These are phyloP conservation scores for Thereva unica DNA, from an alignment of 2,888 invertebrate genomes.

Conservation along the genomic window DNA sequence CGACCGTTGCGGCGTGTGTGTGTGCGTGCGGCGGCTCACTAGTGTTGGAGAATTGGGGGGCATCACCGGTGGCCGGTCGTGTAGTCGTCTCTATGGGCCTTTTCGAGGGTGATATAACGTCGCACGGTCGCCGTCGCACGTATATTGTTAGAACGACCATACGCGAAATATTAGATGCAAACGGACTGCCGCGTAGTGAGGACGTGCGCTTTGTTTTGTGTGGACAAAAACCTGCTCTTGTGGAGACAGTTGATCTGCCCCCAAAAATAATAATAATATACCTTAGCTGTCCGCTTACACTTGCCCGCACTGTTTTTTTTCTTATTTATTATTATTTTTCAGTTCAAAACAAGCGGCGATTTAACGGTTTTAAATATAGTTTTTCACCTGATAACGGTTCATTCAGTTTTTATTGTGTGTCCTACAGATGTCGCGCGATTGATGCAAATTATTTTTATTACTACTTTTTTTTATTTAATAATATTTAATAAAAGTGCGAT, in stretches of 20 bases:
- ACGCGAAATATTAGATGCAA: constrained; percentile 59
- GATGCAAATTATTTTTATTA: too few relatives aligned
- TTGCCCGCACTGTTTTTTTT: too few relatives aligned
- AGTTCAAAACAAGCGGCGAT: too few relatives aligned
- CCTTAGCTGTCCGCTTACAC: too few relatives aligned
- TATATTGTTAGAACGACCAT: constrained; percentile 51
- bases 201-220: constrained; percentile 49
- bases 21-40: constrained; percentile 1
- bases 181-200: constrained; percentile 58
- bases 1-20: constrained; percentile 25
- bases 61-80: constrained; percentile 38
- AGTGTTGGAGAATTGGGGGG: constrained; percentile 27
- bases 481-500: too few relatives aligned
- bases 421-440: too few relatives aligned
- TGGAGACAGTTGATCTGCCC: background rate
- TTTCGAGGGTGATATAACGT: constrained; percentile 37
- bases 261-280: constrained; percentile 5
- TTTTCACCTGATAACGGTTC: too few relatives aligned
- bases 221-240: constrained; percentile 9
- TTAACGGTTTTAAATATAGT: too few relatives aligned
- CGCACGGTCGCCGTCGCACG: constrained; percentile 19
- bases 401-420: too few relatives aligned
- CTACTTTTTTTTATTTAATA: too few relatives aligned
- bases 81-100: constrained; percentile 37
- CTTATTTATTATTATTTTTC: too few relatives aligned